Base-by-base conservation (phyloP, 1,140 invertebrate species). In the Heliothis subflexa region DNA sequence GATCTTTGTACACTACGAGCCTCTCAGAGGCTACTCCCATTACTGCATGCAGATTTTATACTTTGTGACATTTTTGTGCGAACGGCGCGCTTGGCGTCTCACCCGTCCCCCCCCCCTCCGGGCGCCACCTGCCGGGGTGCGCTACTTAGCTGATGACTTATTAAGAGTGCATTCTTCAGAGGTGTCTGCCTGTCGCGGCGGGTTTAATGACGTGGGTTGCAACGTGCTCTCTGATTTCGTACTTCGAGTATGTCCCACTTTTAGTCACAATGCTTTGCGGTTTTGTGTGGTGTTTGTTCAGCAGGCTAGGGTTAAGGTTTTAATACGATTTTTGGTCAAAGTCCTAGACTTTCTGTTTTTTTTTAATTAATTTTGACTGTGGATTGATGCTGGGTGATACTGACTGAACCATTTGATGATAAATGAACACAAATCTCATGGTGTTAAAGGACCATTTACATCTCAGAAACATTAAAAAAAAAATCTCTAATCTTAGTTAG, bases 71-170 rank as follows among this genome's bases (percentile, higher is more conserved):
- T 92, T 91, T 90, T 91, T 89, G 89, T 92, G 87, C 87, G 85
- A 87, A 87, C 85, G 82, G 85, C 85, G 83, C 88, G 77, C 83
- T 81, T 85, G 85, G 83, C 85, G 79, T 75, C 72, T 18, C 14
- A 49, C 80, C 74, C 55, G 28, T 40, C 73, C 79, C 72, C 78
- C 49, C 64, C 28, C 25, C 78, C 73, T 78, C 40, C 77, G 72
- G 84, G 52, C 84, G 79, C 84, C 84, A 78, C 87, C 84, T 81
- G 84, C 83, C 78, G 80, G 85, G 88, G 88, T 80, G 89, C 86
- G 89, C 91, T 93, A 94, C 92, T 93, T 94, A 94, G 90, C 92
- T 93, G 92, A 94, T 94, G 92, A 94, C 92, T 94, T 94, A 94
- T 94, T 94, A 94, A 94, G 90, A 91, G 90, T 88, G 89, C 91